A percentile compares a stretch with the other conserved stretches of the same genome.
phyloP scores from a whole-genome alignment of 2,888 invertebrate genomes.

The Trimorus sp. region DNA sequence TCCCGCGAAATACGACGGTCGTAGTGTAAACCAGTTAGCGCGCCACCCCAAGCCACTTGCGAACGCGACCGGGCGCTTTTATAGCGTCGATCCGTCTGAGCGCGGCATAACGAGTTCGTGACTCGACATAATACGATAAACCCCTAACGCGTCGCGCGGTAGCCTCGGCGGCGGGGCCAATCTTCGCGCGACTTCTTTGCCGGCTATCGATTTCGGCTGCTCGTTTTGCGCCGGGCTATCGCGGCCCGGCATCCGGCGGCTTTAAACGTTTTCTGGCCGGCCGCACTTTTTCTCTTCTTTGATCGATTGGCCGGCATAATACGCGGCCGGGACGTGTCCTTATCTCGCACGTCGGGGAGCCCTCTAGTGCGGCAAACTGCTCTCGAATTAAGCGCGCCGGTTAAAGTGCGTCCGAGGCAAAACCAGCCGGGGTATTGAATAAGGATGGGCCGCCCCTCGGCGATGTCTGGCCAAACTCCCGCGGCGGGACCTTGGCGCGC shows the following conservation, averaged over 20 bases:
- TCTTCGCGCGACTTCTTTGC: conserved; percentile 36
- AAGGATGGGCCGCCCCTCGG: conserved; percentile 71
- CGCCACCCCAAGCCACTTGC: conserved; percentile 70
- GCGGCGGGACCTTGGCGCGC: conserved; percentile 22
- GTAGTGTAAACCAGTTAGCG: conserved; percentile 78
- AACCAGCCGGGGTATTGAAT: conserved; percentile 70
- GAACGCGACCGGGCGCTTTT: conserved; percentile 77
- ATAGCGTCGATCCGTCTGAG: conserved; percentile 79
- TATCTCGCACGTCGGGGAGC: conserved; percentile 29
- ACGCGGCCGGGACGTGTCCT: conserved; percentile 44
- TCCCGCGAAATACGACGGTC: conserved; percentile 63
- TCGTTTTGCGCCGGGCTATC: conserved; percentile 52
- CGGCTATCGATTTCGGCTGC: conserved; percentile 5
- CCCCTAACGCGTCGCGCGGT: conserved; percentile 72
- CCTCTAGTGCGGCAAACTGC: conserved; percentile 33
- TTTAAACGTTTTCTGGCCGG: neutral
- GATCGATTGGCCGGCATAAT: conserved; percentile 59
- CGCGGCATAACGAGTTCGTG: conserved; percentile 81
- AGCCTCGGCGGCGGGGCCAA: conserved; percentile 32
- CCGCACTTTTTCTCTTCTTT: conserved; percentile 35
- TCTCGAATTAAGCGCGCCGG: conserved; percentile 54
- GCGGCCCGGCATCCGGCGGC: conserved; percentile 37
- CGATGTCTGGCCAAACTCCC: conserved; percentile 66
- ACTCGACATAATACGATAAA: conserved; percentile 80
- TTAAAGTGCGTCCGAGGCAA: conserved; percentile 43